Evolutionary conservation across 2,797 vertebrate genomes (phyloP).

Genomic region (Chloroceryle amazona): DNA sequence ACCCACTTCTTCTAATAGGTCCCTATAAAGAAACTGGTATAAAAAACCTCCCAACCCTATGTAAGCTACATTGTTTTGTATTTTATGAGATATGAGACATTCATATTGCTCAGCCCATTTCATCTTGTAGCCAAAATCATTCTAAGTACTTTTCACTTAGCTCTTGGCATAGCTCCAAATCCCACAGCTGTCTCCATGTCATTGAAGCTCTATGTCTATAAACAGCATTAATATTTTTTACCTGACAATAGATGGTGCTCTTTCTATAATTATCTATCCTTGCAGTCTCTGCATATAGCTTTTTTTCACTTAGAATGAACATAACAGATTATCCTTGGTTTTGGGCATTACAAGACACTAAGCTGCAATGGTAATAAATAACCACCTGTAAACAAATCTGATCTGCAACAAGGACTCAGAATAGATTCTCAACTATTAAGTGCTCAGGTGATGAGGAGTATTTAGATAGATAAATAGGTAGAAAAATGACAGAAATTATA

Average conservation of each 20-base stretch:
- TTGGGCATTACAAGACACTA: background rate
- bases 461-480: background rate
- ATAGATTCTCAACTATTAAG: background rate
- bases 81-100: background rate
- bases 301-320: background rate
- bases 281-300: background rate
- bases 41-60: background rate
- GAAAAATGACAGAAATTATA: background rate
- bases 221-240: background rate
- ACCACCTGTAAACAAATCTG: background rate
- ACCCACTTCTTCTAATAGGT: background rate
- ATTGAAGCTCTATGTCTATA: background rate
- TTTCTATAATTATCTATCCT: slow-evolving; percentile 52
- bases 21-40: background rate
- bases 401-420: background rate
- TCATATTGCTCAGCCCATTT: background rate
- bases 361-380: background rate
- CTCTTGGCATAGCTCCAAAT: background rate
- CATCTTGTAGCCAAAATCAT: background rate
- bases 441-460: background rate
- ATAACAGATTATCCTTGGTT: background rate
- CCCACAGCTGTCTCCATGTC: background rate
- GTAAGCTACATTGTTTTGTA: background rate
- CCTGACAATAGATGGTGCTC: slow-evolving; percentile 67
- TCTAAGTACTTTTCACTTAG: background rate